Evolutionary conservation across 2,797 vertebrate species (phyloP), one percentile per base, ranked within the genome.

Genomic region (Meda fulgida): DNA sequence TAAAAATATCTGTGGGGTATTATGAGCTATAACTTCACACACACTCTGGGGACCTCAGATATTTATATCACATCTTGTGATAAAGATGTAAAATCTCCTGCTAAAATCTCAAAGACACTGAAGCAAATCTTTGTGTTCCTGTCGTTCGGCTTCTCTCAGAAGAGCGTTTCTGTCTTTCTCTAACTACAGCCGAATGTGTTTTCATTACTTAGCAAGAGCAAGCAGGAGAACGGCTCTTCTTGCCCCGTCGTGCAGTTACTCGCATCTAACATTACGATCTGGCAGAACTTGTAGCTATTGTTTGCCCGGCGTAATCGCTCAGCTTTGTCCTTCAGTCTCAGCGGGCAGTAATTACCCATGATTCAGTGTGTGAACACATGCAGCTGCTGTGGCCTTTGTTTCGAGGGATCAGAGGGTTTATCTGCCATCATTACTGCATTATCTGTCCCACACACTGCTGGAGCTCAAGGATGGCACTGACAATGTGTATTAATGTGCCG

Each of bases 171-270:
- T 86, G 85, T 51, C 58, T 13, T 5, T 26, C 80, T 26, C 70
- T 81, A 87, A 84, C 84, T 67, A 86, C 84, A 87, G 73, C 82
- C 70, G 76, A 80, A 78, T 5, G 80, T 65, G 72, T 83, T 73
- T 76, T 70, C 76, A 69, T 80, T 70, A 83, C 38, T 72, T 19
- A 80, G 72, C 31, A 16, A 6, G 58, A 63, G 26, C 58, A 7
- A 16, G 60, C n/a, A 3, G n/a, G 23, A 58, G 53, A 58, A n/a
- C 13, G 58, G 19, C 48, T 78, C 76, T 71, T 81, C 14, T 36
- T 3, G 13, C 70, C 26, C 43, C 4, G 40, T 72, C 34, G 21
- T 34, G 19, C 73, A 8, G 73, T n/a, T 7, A 5, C 70, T n/a
- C 0, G 16, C 70, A n/a, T 38, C 69, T 48, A 71, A 71, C 72